These are phyloP conservation scores for Conger conger DNA, from an alignment of 2,113 vertebrate species.

Conservation along the genomic window DNA sequence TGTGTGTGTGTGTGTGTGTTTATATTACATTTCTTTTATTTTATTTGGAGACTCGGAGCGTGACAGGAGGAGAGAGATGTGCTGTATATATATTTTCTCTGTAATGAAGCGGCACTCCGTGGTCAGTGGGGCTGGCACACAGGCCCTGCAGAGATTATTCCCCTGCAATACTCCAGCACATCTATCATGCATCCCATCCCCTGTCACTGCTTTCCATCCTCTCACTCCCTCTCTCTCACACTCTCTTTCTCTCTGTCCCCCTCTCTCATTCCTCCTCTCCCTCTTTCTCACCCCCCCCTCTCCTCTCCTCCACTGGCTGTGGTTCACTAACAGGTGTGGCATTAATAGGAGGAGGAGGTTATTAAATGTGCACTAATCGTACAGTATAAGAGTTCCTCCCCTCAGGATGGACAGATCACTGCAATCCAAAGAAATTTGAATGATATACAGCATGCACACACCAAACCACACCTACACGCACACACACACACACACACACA, in stretches of 20 bases:
- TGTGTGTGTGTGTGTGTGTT: conserved; percentile 11
- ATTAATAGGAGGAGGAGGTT: not conserved
- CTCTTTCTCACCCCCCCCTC: conserved; percentile 19
- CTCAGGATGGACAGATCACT: no score
- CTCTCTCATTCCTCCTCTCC: not conserved
- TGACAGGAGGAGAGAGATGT: not conserved
- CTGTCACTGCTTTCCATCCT: not conserved
- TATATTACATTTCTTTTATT: not conserved
- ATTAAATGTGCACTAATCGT: not conserved
- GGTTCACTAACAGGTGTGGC: not conserved
- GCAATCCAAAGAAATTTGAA: no score
- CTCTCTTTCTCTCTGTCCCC: not conserved
- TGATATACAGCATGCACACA: no score
- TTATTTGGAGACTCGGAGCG: not conserved
- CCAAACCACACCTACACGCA: no score
- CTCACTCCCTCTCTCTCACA: not conserved
- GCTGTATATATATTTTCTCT: conserved; percentile 39
- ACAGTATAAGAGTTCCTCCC: not conserved
- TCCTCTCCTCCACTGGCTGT: not conserved
- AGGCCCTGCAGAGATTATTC: conserved; percentile 70
- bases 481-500: no score
- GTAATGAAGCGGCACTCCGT: conserved; percentile 64
- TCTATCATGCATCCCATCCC: conserved; percentile 69
- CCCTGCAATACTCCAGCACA: conserved; percentile 74
- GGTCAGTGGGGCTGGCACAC: conserved; percentile 46